phyloP scores from a whole-genome alignment of 2,888 invertebrate genomes.

The Globia sparganii region DNA sequence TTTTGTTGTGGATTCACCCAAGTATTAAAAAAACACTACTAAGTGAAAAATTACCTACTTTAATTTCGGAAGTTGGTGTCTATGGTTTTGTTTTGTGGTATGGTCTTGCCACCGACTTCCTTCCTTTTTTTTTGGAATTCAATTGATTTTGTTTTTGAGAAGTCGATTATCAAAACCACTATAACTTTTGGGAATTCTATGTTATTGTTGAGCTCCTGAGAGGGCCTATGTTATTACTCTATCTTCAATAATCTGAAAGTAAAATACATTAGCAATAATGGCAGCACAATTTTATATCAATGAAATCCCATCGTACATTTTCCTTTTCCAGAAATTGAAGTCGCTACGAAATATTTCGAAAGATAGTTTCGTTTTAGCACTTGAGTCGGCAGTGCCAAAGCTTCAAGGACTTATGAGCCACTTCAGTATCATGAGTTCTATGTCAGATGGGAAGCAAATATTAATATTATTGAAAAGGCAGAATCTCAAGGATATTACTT shows the following conservation, averaged over 20 bases:
- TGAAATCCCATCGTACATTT: conserved; percentile 22
- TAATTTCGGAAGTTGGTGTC: neutral
- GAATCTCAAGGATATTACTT: conserved; percentile 61
- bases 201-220: neutral
- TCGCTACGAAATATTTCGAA: conserved; percentile 64
- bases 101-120: neutral
- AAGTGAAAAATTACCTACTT: neutral
- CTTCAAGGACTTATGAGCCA: conserved; percentile 65
- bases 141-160: no score
- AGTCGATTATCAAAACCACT: neutral
- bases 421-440: conserved; percentile 73
- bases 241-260: no score
- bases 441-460: conserved; percentile 72
- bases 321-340: conserved; percentile 74
- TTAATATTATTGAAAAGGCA: conserved; percentile 73
- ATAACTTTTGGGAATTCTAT: neutral
- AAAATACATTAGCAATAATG: neutral
- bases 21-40: neutral
- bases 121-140: no score
- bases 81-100: no score
- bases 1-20: no score
- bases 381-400: conserved; percentile 70
- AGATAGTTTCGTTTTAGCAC: conserved; percentile 72
- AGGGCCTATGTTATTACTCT: no score
- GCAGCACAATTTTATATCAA: neutral